Evolutionary conservation across 2,113 vertebrate genomes (phyloP).

Genomic region (Mirounga angustirostris): DNA sequence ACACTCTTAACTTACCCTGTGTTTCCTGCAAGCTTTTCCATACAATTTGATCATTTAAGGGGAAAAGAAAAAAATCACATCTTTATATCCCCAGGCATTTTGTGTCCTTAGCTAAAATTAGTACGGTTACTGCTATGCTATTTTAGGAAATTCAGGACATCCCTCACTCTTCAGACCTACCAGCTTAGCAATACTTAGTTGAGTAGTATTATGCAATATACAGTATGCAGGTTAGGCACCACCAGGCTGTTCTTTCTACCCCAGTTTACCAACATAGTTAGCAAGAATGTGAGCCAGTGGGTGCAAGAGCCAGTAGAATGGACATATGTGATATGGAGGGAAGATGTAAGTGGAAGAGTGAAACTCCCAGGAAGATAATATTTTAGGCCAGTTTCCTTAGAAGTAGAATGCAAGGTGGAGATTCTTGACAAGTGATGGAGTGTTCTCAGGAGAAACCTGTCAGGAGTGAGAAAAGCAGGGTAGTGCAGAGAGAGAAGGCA

Average conservation of each 20-base stretch:
- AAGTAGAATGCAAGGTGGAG: not conserved
- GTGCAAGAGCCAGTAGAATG: not conserved
- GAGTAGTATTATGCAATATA: not conserved
- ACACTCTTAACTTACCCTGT: not conserved
- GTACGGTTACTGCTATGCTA: not conserved
- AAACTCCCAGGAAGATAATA: not conserved
- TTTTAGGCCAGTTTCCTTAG: not conserved
- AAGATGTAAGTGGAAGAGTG: not conserved
- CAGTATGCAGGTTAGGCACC: not conserved
- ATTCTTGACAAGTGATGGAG: not conserved
- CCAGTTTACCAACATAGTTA: not conserved
- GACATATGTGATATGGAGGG: not conserved
- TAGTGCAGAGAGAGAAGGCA: not conserved
- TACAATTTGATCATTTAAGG: constrained; percentile 3
- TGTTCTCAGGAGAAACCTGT: not conserved
- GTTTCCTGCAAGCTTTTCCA: not conserved
- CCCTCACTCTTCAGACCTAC: not conserved
- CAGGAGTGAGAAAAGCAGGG: not conserved
- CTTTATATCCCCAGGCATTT: constrained; percentile 39
- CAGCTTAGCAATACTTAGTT: not conserved
- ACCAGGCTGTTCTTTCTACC: not conserved
- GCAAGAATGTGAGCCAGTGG: not conserved
- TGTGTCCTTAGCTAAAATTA: constrained; percentile 63
- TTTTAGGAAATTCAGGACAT: constrained; percentile 37
- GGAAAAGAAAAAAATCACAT: not conserved